phyloP scores from a whole-genome alignment of 2,888 invertebrate species.

The Xanthorhoe spadicearia region DNA sequence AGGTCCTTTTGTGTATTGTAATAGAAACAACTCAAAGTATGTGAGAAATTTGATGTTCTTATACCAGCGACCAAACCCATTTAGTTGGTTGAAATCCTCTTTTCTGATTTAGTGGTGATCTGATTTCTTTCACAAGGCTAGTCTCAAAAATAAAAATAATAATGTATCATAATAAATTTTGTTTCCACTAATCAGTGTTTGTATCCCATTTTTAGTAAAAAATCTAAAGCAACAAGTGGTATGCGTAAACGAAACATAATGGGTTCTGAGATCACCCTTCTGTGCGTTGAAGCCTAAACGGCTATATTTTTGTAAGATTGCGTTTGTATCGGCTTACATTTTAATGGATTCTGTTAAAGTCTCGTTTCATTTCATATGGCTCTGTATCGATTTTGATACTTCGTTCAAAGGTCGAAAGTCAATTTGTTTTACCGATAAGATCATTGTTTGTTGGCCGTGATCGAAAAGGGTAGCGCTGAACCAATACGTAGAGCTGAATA shows the following conservation, averaged over 20 bases:
- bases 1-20: too few relatives aligned
- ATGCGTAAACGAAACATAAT: slow-evolving; percentile 44
- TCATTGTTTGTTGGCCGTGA: slow-evolving; percentile 28
- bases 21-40: too few relatives aligned
- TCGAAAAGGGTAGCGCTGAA: slow-evolving; percentile 26
- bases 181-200: too few relatives aligned
- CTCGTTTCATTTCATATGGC: slow-evolving; percentile 14
- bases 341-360: slow-evolving; percentile 14
- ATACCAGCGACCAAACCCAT: too few relatives aligned
- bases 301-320: slow-evolving; percentile 21
- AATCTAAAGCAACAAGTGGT: slow-evolving; percentile 51
- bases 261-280: slow-evolving; percentile 30
- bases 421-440: slow-evolving; percentile 32
- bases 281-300: slow-evolving; percentile 13
- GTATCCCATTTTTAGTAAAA: slow-evolving; percentile 11
- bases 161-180: too few relatives aligned
- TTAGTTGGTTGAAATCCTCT: too few relatives aligned
- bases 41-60: too few relatives aligned
- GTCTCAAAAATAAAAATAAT: too few relatives aligned
- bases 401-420: slow-evolving; percentile 17
- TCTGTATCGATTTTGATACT: slow-evolving; percentile 21
- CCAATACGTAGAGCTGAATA: slow-evolving; percentile 25
- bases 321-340: slow-evolving; percentile 10
- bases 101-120: too few relatives aligned
- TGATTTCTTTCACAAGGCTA: too few relatives aligned